Percentiles rank a stretch among this genome's conserved stretches.
These are phyloP conservation scores for Helicolenus hilgendorfi DNA, from an alignment of 2,797 vertebrate species.

Conservation along the genomic window DNA sequence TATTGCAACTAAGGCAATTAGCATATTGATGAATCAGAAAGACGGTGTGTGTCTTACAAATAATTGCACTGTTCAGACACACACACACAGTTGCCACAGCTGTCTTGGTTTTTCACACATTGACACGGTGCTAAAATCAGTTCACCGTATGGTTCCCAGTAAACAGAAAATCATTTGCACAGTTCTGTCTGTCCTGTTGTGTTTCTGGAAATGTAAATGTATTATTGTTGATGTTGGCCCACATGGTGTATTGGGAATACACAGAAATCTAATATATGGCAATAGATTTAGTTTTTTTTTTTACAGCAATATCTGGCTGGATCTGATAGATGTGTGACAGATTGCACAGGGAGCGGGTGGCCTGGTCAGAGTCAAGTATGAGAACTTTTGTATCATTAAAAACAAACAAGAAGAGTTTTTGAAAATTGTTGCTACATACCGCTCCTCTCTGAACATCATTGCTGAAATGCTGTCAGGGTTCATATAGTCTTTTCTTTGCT, in stretches of 20 bases:
- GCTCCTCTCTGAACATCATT: conserved; percentile 12
- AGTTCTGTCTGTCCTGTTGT: neutral
- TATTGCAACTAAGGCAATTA: neutral
- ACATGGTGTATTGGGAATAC: neutral
- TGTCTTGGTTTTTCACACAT: neutral
- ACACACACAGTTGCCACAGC: neutral
- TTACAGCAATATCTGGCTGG: neutral
- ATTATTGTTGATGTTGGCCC: neutral
- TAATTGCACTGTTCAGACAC: neutral
- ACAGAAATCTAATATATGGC: neutral
- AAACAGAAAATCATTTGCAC: neutral
- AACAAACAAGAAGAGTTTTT: conserved; percentile 15
- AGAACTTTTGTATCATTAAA: conserved; percentile 31
- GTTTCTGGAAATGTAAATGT: neutral
- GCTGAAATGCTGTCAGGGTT: conserved; percentile 33
- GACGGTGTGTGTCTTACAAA: neutral
- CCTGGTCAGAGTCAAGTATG: neutral
- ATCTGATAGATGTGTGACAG: neutral
- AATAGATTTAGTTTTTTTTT: neutral
- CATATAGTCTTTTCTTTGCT: conserved; percentile 53
- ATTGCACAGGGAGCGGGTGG: neutral
- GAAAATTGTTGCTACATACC: neutral
- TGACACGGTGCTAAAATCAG: neutral
- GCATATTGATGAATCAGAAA: neutral
- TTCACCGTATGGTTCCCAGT: neutral